Evolutionary conservation across 2,888 invertebrate genomes (phyloP).

Genomic region (Tipula lateralis): DNA sequence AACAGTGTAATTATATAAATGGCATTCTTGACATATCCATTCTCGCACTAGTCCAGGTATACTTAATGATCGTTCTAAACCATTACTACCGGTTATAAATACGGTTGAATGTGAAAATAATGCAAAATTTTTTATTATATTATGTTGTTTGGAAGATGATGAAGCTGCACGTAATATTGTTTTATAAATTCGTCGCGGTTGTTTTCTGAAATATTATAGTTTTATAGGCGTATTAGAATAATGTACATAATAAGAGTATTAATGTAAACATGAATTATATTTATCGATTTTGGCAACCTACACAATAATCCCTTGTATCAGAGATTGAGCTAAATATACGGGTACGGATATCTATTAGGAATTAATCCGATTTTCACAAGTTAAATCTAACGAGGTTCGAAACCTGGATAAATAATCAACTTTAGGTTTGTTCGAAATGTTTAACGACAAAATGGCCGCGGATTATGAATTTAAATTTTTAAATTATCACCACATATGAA

Average conservation of each 20-base stretch:
- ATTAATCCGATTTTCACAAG: too few species aligned
- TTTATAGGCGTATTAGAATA: background rate
- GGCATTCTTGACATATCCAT: conserved; percentile 49
- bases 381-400: background rate
- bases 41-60: conserved; percentile 49
- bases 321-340: too few species aligned
- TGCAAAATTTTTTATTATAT: conserved; percentile 27
- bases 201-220: conserved; percentile 42
- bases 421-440: too few species aligned
- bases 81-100: conserved; percentile 15
- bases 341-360: too few species aligned
- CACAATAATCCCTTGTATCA: too few species aligned
- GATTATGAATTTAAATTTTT: background rate
- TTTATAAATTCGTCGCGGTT: conserved; percentile 47
- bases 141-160: conserved; percentile 27
- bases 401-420: background rate
- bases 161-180: conserved; percentile 43
- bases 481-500: background rate
- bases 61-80: conserved; percentile 44
- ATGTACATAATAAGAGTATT: background rate
- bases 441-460: background rate
- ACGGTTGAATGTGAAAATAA: background rate
- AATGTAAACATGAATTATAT: too few species aligned
- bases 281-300: too few species aligned
- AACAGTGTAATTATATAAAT: conserved; percentile 48